phyloP scores from a whole-genome alignment of 2,113 vertebrate species.

The Pica pica region DNA sequence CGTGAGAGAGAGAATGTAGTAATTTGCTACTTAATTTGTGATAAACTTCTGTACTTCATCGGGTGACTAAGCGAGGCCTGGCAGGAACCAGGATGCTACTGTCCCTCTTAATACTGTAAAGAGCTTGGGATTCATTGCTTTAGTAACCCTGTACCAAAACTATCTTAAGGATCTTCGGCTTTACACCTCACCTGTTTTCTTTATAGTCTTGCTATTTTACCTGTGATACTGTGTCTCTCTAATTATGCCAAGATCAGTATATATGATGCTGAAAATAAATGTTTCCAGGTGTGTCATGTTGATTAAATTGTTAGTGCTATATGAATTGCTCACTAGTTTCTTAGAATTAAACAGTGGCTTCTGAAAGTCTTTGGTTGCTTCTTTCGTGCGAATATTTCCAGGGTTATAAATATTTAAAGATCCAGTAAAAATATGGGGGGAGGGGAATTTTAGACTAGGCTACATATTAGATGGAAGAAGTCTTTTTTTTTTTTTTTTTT shows the following conservation, averaged over 20 bases:
- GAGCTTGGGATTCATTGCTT: not conserved
- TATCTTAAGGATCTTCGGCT: rapidly evolving
- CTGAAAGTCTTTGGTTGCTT: not conserved
- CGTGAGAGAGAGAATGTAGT: not conserved
- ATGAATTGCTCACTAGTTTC: not conserved
- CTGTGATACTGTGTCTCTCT: not conserved
- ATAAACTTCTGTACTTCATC: not conserved
- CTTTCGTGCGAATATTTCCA: not conserved
- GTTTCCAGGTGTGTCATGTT: not conserved
- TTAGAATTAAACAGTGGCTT: not conserved
- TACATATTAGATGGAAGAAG: not conserved
- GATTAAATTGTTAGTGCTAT: rapidly evolving
- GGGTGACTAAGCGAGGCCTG: not conserved
- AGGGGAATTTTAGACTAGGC: not conserved
- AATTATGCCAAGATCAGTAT: not conserved
- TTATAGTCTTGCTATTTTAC: not conserved
- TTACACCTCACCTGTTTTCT: not conserved
- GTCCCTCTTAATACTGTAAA: not conserved
- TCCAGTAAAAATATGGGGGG: not conserved
- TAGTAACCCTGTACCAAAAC: not conserved
- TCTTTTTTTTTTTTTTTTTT: not conserved
- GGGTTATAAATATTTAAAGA: not conserved
- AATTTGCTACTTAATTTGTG: rapidly evolving
- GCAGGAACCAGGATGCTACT: rapidly evolving
- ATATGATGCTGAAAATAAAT: not conserved